Percentiles rank a stretch among this genome's conserved stretches.
phyloP scores from a whole-genome alignment of 1,140 invertebrate genomes.

The Aleiodes sp. region DNA sequence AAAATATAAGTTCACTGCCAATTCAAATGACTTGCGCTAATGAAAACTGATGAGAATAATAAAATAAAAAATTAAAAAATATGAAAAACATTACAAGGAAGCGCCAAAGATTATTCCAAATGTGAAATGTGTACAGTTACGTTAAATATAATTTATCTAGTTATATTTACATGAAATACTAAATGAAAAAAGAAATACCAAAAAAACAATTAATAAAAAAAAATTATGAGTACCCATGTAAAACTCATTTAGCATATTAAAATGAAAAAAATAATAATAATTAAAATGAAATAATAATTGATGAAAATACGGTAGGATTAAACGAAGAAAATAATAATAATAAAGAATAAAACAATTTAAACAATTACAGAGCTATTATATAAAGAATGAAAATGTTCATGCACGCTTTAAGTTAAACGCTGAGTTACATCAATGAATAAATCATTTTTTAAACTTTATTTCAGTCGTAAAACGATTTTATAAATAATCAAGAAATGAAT shows the following conservation, averaged over 20 bases:
- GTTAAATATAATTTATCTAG: conserved; percentile 50
- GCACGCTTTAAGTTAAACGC: conserved; percentile 32
- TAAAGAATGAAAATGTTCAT: conserved; percentile 41
- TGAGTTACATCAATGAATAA: conserved; percentile 1
- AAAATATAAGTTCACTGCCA: conserved; percentile 59
- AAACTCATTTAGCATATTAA: conserved; percentile 48
- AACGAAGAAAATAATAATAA: conserved; percentile 16
- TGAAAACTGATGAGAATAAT: background rate
- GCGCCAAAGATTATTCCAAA: conserved; percentile 52
- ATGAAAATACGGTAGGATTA: conserved; percentile 47
- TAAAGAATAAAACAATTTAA: conserved; percentile 35
- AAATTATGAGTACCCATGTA: conserved; percentile 51
- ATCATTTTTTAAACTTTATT: conserved; percentile 16
- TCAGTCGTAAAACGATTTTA: background rate
- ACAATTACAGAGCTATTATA: conserved; percentile 42
- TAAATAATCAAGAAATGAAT: background rate
- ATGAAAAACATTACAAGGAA: conserved; percentile 42
- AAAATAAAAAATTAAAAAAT: conserved; percentile 12
- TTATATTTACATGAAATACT: conserved; percentile 51
- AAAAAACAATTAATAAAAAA: no score
- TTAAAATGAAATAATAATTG: conserved; percentile 48
- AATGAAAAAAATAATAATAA: conserved; percentile 38
- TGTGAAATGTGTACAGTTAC: conserved; percentile 57
- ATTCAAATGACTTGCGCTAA: conserved; percentile 50
- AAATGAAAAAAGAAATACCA: no score